Base-by-base conservation (phyloP, 2,113 vertebrate genomes). In the Fukomys damarensis region DNA sequence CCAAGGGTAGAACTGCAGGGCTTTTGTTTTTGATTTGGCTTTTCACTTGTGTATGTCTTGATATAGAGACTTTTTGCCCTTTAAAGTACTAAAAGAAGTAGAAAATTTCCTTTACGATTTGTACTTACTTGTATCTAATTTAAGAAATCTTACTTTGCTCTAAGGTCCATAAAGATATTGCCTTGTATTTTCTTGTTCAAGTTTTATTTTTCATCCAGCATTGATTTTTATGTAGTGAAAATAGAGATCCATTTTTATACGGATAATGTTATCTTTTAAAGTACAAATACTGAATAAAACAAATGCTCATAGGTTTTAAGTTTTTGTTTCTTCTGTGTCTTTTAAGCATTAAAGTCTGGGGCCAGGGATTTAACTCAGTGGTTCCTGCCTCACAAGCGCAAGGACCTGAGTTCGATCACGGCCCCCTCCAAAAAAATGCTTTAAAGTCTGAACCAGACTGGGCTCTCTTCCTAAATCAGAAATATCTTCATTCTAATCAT, bases 271-370 rank as follows among this genome's bases (percentile, higher is more conserved):
- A 12, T n/a, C 91, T 95, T 66, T 86, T 58, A 65, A 93, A 84
- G 81, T 87, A 70, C 35, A 81, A 30, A 86, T 74, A 66, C 49
- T 93, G 93, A 95, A 65, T 92, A 91, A 93, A 32, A 89, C 28
- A 93, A 77, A 80, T 52, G 7, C 14, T 81, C 87, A 9, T 35
- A 49, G 14, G 54, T 70, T 30, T 66, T 68, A 46, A 54, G 28
- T 19, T 63, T 65, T 84, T 70, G 13, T 12, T 72, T n/a, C 43
- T 32, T 77, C 26, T 77, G 74, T 49, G 43, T 77, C 10, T 80
- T 91, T 82, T 76, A 94, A 94, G 46, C 24, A 91, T 89, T 86
- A n/a, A n/a, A n/a, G n/a, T n/a, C n/a, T n/a, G n/a, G n/a, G n/a
- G n/a, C n/a, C n/a, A n/a, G n/a, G n/a, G n/a, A n/a, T n/a, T n/a